Conservation (phyloP, 2,888 invertebrate genomes). For the Heliconius charithonia region DNA sequence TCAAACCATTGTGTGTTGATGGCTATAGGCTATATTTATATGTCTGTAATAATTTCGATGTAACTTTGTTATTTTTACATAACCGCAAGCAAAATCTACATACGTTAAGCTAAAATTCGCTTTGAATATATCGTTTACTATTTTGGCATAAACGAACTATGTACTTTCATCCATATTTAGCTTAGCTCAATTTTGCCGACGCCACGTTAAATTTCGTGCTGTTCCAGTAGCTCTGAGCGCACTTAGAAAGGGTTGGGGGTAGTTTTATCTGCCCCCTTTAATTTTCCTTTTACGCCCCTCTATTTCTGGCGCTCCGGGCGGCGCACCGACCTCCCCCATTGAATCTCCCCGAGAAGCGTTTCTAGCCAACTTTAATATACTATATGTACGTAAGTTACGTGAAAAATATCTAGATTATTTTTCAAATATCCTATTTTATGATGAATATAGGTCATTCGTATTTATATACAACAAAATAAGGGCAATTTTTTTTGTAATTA, state of each 20-base stretch:
- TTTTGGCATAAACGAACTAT: not conserved
- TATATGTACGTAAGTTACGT: constrained; percentile 3
- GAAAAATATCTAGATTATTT: constrained; percentile 2
- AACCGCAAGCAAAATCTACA: too few relatives aligned
- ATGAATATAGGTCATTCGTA: constrained; percentile 14
- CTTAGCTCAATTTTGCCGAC: constrained; percentile 22
- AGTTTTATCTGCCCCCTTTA: constrained; percentile 30
- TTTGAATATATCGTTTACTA: not conserved
- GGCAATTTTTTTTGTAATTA: not conserved
- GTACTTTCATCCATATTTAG: constrained; percentile 12
- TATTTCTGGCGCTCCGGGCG: constrained; percentile 28
- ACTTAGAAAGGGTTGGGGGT: constrained; percentile 30
- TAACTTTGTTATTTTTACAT: too few relatives aligned
- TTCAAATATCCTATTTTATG: not conserved
- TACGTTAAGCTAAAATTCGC: not conserved
- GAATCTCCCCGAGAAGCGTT: constrained; percentile 12
- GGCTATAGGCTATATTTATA: too few relatives aligned
- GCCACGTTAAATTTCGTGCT: constrained; percentile 25
- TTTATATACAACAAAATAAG: not conserved
- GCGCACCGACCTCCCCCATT: constrained; percentile 19
- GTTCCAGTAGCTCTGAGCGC: constrained; percentile 27
- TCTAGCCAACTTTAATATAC: constrained; percentile 16
- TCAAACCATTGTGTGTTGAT: too few relatives aligned
- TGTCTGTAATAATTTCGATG: too few relatives aligned
- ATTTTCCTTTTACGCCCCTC: constrained; percentile 24